Percentiles rank a stretch among this genome's conserved stretches.
phyloP scores from a whole-genome alignment of 1,140 invertebrate species.

The Nixonia krombeini region DNA sequence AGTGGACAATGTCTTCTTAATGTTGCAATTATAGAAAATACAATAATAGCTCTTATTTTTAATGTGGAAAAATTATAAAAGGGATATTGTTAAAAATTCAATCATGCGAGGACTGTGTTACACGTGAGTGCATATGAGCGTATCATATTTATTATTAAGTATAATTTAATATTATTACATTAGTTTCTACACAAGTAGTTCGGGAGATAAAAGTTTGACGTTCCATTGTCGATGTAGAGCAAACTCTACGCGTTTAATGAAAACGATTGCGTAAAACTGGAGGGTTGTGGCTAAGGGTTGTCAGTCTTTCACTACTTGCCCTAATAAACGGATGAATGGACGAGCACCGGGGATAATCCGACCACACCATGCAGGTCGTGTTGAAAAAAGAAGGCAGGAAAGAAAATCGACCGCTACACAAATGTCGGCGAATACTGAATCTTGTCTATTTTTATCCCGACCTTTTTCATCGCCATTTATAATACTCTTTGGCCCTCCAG shows the following conservation, averaged over 20 bases:
- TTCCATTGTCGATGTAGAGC: too few relatives aligned
- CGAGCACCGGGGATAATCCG: not conserved
- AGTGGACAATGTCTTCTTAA: too few relatives aligned
- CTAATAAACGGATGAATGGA: constrained; percentile 9
- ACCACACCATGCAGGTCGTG: not conserved
- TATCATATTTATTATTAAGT: not conserved
- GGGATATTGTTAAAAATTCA: too few relatives aligned
- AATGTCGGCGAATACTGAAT: not conserved
- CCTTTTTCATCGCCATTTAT: not conserved
- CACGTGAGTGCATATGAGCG: too few relatives aligned
- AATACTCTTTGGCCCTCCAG: too few relatives aligned
- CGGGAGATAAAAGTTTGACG: not conserved
- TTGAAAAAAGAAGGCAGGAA: not conserved
- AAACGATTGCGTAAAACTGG: not conserved
- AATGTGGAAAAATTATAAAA: too few relatives aligned
- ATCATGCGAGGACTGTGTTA: too few relatives aligned
- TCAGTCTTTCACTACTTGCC: not conserved
- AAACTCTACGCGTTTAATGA: too few relatives aligned
- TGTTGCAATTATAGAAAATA: too few relatives aligned
- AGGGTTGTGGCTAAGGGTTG: not conserved
- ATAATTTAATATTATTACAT: not conserved
- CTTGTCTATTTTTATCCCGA: not conserved
- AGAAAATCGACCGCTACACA: not conserved
- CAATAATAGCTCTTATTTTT: too few relatives aligned
- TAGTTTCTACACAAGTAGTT: too few relatives aligned